Percentiles rank a stretch among this genome's conserved stretches.
These are phyloP conservation scores for Drosophila fuyamai DNA, from an alignment of 1,140 invertebrate species.

Conservation along the genomic window DNA sequence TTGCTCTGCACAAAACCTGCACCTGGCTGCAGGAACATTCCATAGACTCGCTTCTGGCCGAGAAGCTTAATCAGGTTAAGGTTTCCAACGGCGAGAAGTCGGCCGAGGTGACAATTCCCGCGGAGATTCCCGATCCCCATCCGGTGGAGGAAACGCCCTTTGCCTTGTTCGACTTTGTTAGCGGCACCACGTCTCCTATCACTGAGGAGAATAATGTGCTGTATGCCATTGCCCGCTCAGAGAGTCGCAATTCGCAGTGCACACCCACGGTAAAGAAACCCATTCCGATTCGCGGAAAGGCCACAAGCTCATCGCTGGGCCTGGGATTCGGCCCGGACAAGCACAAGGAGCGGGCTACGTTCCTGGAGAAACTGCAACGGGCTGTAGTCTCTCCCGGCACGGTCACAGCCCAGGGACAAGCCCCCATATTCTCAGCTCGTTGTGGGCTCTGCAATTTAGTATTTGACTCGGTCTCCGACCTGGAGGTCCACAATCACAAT, in stretches of 20 bases:
- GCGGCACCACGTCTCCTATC: conserved; percentile 62
- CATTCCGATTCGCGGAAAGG: conserved; percentile 57
- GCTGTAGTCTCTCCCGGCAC: conserved; percentile 46
- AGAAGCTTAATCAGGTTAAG: conserved; percentile 63
- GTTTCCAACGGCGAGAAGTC: conserved; percentile 42
- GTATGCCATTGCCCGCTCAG: conserved; percentile 74
- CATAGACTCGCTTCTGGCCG: conserved; percentile 49
- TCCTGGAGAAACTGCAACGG: conserved; percentile 73
- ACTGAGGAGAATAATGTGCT: conserved; percentile 73
- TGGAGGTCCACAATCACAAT: conserved; percentile 81
- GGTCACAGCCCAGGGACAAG: conserved; percentile 1
- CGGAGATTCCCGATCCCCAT: conserved; percentile 1
- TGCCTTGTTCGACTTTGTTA: conserved; percentile 27
- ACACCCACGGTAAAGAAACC: conserved; percentile 65
- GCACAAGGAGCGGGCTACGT: conserved; percentile 58
- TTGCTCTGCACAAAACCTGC: conserved; percentile 74
- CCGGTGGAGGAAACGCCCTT: conserved; percentile 10
- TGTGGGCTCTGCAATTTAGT: conserved; percentile 72
- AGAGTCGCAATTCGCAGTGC: conserved; percentile 60
- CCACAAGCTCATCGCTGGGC: not conserved
- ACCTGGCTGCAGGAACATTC: conserved; percentile 77
- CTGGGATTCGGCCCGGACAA: conserved; percentile 2
- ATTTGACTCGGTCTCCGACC: conserved; percentile 68
- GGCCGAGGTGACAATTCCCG: conserved; percentile 4
- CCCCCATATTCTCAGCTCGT: conserved; percentile 61